Evolutionary conservation across 2,113 vertebrate genomes (phyloP).

Genomic region (Blennius ocellaris): DNA sequence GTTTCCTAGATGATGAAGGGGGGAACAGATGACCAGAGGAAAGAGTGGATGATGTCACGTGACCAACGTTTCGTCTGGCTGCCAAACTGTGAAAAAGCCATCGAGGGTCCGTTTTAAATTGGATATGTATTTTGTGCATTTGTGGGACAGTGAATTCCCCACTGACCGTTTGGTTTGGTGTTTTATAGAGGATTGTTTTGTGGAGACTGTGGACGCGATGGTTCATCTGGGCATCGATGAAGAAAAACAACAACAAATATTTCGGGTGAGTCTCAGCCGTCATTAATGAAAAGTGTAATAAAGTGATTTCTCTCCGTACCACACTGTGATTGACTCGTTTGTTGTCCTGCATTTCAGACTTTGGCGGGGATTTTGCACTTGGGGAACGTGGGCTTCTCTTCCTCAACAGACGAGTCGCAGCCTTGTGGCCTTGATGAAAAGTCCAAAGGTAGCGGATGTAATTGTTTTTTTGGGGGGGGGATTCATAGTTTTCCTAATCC

Average conservation of each 20-base stretch:
- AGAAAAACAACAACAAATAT: conserved; percentile 87
- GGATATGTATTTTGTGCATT: too few species aligned
- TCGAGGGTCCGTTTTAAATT: conserved; percentile 85
- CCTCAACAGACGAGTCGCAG: conserved; percentile 86
- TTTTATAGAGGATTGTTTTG: conserved; percentile 90
- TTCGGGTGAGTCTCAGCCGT: conserved; percentile 85
- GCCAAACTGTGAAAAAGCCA: conserved; percentile 87
- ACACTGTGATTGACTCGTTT: neutral
- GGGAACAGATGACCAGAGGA: conserved; percentile 87
- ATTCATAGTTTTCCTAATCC: neutral
- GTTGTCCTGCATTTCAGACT: conserved; percentile 75
- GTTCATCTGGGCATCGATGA: conserved; percentile 89
- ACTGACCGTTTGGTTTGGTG: neutral
- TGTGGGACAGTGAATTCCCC: too few species aligned
- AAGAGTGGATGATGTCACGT: conserved; percentile 87
- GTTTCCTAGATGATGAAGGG: conserved; percentile 92
- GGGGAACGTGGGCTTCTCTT: conserved; percentile 88
- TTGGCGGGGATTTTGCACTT: conserved; percentile 92
- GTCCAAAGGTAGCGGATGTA: conserved; percentile 83
- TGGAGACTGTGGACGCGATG: conserved; percentile 92
- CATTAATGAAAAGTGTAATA: neutral
- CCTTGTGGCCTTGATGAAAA: conserved; percentile 83
- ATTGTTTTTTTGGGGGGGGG: conserved; percentile 11
- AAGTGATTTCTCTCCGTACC: too few species aligned
- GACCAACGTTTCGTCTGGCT: conserved; percentile 89